Base-by-base conservation (phyloP, 2,797 vertebrate genomes). In the Rhinichthys osculus region DNA sequence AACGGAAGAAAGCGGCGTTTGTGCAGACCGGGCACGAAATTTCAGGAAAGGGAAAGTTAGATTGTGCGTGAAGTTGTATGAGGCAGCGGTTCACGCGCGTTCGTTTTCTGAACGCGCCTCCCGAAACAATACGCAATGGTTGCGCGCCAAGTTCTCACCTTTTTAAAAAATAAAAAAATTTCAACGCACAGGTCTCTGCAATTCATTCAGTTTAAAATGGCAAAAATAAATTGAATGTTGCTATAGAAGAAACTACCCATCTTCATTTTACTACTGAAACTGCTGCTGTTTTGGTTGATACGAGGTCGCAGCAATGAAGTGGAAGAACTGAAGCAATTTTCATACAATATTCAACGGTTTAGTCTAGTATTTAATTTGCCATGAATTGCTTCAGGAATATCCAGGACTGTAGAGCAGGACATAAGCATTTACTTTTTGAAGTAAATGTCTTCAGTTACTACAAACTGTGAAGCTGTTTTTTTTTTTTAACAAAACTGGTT, bases 1-100 rank as follows among this genome's bases (percentile, higher is more conserved):
- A 95, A 96, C 96, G 97, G 97, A 97, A 97, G 96, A 97, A 96
- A 96, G 95, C 93, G 87, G 93, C 89, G 95, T 95, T 94, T 94
- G 94, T 95, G 93, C 94, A 95, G 92, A 91, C 91, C 81, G 33
- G 95, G 94, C 94, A 93, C 92, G 92, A 95, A 93, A 92, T 90
- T 92, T 94, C 90, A 93, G 92, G 82, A 91, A 85, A 91, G 72
- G 82, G 74, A 91, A 92, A 90, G 90, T 82, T 89, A 90, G 82
- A 91, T 89, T 50, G 52, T 27, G 64, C 23, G 38, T 47, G 17
- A 21, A 79, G 52, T 85, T 85, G 54, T 2, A 16, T 0, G 74
- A 57, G 64, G 27, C n/a, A 3, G 38, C 40, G 33, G 8, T 7
- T 52, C 42, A 59, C 21, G 70, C 38, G 52, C 69, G 38, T 78